Evolutionary conservation across 2,113 vertebrate species (phyloP).

Genomic region (Amphilophus citrinellus): DNA sequence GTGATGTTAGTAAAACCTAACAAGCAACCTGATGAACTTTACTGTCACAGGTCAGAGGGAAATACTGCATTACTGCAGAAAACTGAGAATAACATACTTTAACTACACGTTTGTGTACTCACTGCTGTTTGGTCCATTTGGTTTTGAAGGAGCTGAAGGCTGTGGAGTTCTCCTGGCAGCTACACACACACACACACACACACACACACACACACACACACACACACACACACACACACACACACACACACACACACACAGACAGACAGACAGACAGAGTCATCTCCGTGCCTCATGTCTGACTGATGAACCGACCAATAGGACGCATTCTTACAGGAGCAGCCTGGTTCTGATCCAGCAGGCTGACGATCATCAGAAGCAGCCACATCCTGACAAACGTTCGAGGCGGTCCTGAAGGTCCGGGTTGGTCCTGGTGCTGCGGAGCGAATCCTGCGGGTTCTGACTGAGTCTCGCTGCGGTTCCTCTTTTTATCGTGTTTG

Average conservation of each 20-base stretch:
- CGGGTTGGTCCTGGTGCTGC: not conserved
- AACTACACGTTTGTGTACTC: conserved; percentile 7
- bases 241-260: no score
- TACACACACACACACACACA: not conserved
- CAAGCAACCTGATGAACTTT: not conserved
- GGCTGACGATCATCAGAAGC: conserved; percentile 3
- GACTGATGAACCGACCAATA: not conserved
- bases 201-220: not conserved
- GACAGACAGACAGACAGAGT: not conserved
- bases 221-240: no score
- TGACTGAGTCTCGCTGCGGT: not conserved
- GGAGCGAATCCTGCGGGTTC: not conserved
- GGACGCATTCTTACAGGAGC: not conserved
- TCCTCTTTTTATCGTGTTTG: conserved; percentile 22
- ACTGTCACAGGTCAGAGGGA: rapidly evolving
- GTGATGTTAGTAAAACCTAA: not conserved
- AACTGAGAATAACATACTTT: not conserved
- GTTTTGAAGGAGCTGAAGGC: conserved; percentile 11
- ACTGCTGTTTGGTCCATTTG: conserved; percentile 10
- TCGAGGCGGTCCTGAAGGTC: not conserved
- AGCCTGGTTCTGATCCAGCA: conserved; percentile 45
- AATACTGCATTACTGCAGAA: not conserved
- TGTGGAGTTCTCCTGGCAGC: not conserved
- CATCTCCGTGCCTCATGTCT: not conserved
- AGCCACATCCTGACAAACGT: conserved; percentile 31